Percentiles rank a stretch among this genome's conserved stretches.
These are phyloP conservation scores for Pao palembangensis DNA, from an alignment of 2,113 vertebrate genomes.

Conservation along the genomic window DNA sequence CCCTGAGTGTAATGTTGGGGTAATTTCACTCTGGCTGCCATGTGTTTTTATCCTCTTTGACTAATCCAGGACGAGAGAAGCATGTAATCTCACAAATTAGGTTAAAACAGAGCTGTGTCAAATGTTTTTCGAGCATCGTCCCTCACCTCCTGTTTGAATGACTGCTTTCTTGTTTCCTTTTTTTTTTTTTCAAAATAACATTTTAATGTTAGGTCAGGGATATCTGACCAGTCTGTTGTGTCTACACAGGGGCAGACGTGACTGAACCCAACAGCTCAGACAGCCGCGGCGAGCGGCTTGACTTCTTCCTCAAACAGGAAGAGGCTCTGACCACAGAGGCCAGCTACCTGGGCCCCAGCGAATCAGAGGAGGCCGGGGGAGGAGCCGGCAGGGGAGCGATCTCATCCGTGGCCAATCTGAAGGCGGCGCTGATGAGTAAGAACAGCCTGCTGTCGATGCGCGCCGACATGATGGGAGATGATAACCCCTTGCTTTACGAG, in stretches of 20 bases:
- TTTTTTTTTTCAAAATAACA: background rate
- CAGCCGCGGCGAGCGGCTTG: slow-evolving; percentile 80
- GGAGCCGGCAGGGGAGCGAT: slow-evolving; percentile 69
- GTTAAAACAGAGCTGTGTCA: slow-evolving; percentile 12
- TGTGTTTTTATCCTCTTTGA: slow-evolving; percentile 14
- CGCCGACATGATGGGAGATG: slow-evolving; percentile 90
- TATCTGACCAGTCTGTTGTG: slow-evolving; percentile 19
- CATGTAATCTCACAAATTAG: slow-evolving; percentile 36
- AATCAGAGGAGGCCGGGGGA: slow-evolving; percentile 82
- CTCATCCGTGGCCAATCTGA: slow-evolving; percentile 88
- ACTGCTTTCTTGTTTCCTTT: background rate
- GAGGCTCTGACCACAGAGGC: slow-evolving; percentile 80
- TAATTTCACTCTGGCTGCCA: slow-evolving; percentile 16
- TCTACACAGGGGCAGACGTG: slow-evolving; percentile 78
- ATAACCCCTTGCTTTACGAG: slow-evolving; percentile 92
- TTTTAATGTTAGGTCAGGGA: slow-evolving; percentile 6
- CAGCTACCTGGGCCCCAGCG: slow-evolving; percentile 78
- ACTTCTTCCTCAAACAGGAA: slow-evolving; percentile 82
- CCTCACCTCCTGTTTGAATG: slow-evolving; percentile 3
- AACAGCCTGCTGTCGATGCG: slow-evolving; percentile 95
- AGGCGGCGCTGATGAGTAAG: slow-evolving; percentile 94
- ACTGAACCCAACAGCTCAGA: slow-evolving; percentile 86
- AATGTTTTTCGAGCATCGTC: slow-evolving; percentile 6
- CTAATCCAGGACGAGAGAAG: slow-evolving; percentile 11
- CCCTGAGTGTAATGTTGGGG: background rate